A percentile compares a stretch with the other conserved stretches of the same genome.
Evolutionary conservation across 2,888 invertebrate species (phyloP).

Genomic region (Odontothrips loti): DNA sequence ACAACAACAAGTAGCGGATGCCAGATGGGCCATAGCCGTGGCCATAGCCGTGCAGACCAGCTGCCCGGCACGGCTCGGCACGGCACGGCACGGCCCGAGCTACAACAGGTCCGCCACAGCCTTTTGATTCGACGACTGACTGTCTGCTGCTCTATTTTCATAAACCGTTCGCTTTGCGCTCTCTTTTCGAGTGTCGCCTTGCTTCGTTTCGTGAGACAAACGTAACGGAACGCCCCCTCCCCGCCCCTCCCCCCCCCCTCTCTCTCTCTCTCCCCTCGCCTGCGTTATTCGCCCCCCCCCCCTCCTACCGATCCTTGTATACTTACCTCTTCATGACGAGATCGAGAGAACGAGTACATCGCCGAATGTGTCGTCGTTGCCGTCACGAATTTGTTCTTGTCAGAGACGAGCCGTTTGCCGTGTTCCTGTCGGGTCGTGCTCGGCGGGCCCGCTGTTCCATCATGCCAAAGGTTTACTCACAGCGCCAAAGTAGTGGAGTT

Average conservation of each 20-base stretch:
- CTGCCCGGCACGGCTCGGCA: background rate
- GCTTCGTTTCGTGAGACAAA: background rate
- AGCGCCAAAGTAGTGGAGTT: too few relatives aligned
- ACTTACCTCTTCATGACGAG: background rate
- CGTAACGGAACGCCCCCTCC: background rate
- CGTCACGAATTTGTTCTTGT: background rate
- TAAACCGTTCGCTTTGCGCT: slow-evolving; percentile 9
- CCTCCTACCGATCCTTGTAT: background rate
- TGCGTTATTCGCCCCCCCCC: background rate
- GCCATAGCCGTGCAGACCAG: background rate
- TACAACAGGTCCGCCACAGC: too few relatives aligned
- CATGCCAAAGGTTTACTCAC: too few relatives aligned
- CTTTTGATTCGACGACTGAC: background rate
- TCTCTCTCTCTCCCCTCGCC: background rate
- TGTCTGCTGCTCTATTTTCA: slow-evolving; percentile 1
- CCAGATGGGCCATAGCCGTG: background rate
- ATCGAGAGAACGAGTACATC: background rate
- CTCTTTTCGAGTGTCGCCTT: background rate
- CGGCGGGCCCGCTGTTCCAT: background rate
- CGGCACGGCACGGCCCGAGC: background rate
- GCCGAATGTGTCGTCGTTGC: background rate
- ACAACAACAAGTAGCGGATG: background rate
- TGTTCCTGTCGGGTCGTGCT: background rate
- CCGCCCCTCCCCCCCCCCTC: background rate
- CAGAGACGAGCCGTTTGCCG: background rate